phyloP scores from a whole-genome alignment of 2,797 vertebrate species.

The Rhodeus uyekii region DNA sequence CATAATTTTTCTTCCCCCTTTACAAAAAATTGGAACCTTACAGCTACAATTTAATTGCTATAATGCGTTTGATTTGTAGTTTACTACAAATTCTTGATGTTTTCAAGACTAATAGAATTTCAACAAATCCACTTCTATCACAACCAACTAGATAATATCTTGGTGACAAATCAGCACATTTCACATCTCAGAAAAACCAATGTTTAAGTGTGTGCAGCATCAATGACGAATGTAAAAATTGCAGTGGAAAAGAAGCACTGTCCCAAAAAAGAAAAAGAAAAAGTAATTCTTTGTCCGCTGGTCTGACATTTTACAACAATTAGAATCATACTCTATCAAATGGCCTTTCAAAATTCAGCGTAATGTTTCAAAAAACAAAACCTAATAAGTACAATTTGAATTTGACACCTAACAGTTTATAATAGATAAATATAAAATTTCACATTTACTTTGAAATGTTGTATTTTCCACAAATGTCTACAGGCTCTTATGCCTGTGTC shows the following conservation, averaged over 20 bases:
- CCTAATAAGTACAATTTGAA: background rate
- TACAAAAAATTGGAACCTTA: background rate
- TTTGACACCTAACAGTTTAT: background rate
- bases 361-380: background rate
- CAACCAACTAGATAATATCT: background rate
- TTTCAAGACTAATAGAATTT: background rate
- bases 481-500: background rate
- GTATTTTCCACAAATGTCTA: background rate
- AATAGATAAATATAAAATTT: too few species aligned
- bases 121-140: background rate
- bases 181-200: background rate
- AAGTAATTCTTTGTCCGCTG: background rate
- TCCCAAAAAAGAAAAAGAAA: background rate
- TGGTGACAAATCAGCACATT: background rate
- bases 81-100: background rate
- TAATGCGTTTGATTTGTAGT: background rate
- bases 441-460: background rate
- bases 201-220: background rate
- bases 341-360: background rate
- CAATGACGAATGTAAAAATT: background rate
- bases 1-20: too few species aligned
- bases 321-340: background rate
- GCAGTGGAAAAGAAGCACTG: background rate
- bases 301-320: background rate
- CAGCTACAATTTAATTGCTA: background rate